Percentiles rank a stretch among this genome's conserved stretches.
These are phyloP conservation scores for Triops longicaudatus DNA, from an alignment of 1,140 invertebrate species.

Conservation along the genomic window DNA sequence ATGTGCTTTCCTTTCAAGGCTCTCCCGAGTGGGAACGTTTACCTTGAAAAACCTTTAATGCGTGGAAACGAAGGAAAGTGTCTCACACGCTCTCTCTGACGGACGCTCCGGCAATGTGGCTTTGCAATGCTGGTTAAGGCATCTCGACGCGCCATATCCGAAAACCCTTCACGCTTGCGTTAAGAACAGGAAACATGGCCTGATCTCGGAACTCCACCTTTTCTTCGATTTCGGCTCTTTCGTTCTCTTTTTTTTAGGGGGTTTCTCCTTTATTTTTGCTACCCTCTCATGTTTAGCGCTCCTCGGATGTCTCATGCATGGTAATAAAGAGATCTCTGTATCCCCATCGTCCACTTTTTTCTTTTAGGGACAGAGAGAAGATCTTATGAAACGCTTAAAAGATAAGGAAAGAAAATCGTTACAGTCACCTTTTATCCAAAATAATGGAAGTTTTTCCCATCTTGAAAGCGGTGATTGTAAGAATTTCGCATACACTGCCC, in stretches of 20 bases:
- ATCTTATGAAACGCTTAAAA: neutral
- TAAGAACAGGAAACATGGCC: neutral
- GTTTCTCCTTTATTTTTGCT: neutral
- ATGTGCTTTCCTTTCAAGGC: neutral
- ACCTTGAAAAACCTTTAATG: neutral
- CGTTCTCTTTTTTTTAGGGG: neutral
- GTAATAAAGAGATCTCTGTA: neutral
- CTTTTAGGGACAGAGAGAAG: neutral
- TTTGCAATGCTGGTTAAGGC: neutral
- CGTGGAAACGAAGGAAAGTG: neutral
- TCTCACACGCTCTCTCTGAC: neutral
- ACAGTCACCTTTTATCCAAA: neutral
- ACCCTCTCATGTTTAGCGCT: neutral
- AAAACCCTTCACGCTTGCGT: neutral
- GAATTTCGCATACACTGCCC: no score
- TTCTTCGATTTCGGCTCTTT: neutral
- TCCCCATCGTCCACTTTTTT: neutral
- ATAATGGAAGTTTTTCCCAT: neutral
- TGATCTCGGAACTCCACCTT: conserved; percentile 1
- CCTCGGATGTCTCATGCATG: conserved; percentile 4
- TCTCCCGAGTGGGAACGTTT: neutral
- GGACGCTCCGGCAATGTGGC: neutral
- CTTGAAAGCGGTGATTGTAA: neutral
- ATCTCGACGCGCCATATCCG: neutral
- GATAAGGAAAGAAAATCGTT: neutral